Conservation (phyloP, 2,888 invertebrate genomes). For the Trichopria drosophilae region DNA sequence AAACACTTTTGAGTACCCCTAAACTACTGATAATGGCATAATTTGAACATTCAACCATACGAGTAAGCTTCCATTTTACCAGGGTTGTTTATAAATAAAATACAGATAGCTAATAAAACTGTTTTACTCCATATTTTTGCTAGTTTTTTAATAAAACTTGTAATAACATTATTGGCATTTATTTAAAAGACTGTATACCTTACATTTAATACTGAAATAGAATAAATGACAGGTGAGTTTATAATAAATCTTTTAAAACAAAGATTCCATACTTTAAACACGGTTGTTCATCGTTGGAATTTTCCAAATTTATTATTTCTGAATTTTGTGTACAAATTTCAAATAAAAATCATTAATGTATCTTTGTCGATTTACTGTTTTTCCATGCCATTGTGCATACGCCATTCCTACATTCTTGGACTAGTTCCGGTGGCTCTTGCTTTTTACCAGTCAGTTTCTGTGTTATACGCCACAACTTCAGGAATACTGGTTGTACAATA, state of each 20-base stretch:
- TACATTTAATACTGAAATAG: too few species aligned
- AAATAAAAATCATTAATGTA: conserved; percentile 5
- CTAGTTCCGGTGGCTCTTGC: conserved; percentile 43
- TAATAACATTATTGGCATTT: too few species aligned
- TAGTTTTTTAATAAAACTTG: conserved; percentile 9
- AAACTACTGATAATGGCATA: conserved; percentile 20
- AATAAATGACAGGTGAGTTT: too few species aligned
- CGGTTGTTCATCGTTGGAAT: too few species aligned
- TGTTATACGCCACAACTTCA: conserved; percentile 81
- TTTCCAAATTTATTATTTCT: conserved; percentile 11
- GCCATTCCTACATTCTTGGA: conserved; percentile 53
- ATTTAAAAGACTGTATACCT: too few species aligned
- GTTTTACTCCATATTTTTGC: conserved; percentile 3
- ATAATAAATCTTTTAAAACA: background rate
- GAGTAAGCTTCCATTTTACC: conserved; percentile 29
- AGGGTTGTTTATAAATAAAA: conserved; percentile 38
- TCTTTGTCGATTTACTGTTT: conserved; percentile 36
- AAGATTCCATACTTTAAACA: too few species aligned
- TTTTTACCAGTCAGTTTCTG: conserved; percentile 62
- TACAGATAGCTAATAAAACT: conserved; percentile 8
- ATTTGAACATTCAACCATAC: conserved; percentile 18
- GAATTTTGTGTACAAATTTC: conserved; percentile 14
- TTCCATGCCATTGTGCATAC: conserved; percentile 52
- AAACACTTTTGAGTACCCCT: too few species aligned
- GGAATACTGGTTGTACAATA: conserved; percentile 78